phyloP scores from a whole-genome alignment of 1,140 invertebrate species.

The Lamellibrachia luymesi region DNA sequence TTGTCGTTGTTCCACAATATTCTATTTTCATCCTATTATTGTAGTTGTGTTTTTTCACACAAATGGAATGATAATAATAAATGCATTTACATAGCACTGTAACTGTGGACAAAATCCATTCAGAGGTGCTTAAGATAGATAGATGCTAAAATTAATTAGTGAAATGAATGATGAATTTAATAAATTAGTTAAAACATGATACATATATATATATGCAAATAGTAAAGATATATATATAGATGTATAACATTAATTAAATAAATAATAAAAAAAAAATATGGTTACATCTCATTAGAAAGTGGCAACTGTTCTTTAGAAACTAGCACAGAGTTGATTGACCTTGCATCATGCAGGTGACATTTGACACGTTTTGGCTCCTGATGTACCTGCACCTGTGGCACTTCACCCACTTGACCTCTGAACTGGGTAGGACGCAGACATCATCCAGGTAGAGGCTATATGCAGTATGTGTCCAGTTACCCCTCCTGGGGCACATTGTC shows the following conservation, averaged over 20 bases:
- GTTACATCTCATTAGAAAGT: not conserved
- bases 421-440: not conserved
- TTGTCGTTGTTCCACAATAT: not conserved
- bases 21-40: not conserved
- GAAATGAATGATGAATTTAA: too few relatives aligned
- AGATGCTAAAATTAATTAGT: too few relatives aligned
- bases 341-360: not conserved
- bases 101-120: too few relatives aligned
- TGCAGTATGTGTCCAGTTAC: not conserved
- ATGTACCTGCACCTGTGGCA: not conserved
- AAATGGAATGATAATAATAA: not conserved
- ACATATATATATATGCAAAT: too few relatives aligned
- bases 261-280: too few relatives aligned
- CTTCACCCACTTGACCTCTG: not conserved
- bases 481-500: not conserved
- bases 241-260: too few relatives aligned
- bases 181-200: too few relatives aligned
- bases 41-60: not conserved
- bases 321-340: not conserved
- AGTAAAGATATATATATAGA: too few relatives aligned
- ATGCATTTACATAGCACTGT: not conserved
- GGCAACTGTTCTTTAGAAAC: not conserved
- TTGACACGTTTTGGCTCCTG: not conserved
- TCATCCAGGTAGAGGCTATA: not conserved
- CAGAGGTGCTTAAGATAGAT: too few relatives aligned